phyloP scores from a whole-genome alignment of 1,140 invertebrate genomes.

The Tetramorium parvispinum region DNA sequence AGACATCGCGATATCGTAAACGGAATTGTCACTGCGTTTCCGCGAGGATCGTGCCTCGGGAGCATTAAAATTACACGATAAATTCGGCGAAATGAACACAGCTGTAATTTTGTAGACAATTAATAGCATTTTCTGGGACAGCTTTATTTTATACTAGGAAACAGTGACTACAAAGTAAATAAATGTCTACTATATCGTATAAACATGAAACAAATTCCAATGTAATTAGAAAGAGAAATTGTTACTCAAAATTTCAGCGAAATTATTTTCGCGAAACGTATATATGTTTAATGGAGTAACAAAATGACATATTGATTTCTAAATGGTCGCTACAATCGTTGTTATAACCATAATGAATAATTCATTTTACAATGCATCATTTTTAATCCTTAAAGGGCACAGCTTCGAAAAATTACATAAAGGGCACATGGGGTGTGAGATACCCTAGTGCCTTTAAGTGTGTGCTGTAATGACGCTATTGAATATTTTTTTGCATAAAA shows the following conservation, averaged over 20 bases:
- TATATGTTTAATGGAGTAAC: background rate
- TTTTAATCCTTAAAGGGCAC: too few relatives aligned
- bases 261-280: background rate
- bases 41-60: background rate
- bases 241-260: background rate
- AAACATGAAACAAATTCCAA: constrained; percentile 6
- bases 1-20: background rate
- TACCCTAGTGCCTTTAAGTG: too few relatives aligned
- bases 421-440: too few relatives aligned
- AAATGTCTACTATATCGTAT: background rate
- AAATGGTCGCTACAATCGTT: background rate
- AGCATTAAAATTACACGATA: constrained; percentile 13
- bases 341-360: background rate
- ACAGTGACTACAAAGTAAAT: background rate
- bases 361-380: background rate
- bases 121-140: constrained; percentile 9
- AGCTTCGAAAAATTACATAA: too few relatives aligned
- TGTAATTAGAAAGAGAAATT: constrained; percentile 10
- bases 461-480: too few relatives aligned
- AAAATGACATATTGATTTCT: background rate
- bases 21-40: background rate
- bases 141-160: background rate
- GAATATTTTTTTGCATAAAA: too few relatives aligned
- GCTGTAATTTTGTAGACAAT: constrained; percentile 10
- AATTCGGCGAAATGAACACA: constrained; percentile 11